A percentile compares a stretch with the other conserved stretches of the same genome.
These are phyloP conservation scores for Fragum sueziense DNA, from an alignment of 2,888 invertebrate genomes.

Conservation along the genomic window DNA sequence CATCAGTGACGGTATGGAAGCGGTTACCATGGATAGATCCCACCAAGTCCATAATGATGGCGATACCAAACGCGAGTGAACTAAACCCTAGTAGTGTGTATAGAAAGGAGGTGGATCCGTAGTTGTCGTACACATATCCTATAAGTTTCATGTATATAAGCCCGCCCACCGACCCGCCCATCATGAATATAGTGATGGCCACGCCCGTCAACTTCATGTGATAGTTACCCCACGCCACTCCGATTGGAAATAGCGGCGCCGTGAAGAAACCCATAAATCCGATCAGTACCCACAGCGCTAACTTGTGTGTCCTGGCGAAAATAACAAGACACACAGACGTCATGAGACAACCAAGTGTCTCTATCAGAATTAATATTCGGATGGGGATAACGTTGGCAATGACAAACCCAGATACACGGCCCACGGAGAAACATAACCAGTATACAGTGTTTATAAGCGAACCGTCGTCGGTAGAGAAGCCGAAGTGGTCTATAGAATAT, in stretches of 20 bases:
- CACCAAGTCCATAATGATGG: slow-evolving; percentile 52
- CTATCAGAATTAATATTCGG: slow-evolving; percentile 58
- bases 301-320: slow-evolving; percentile 46
- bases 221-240: slow-evolving; percentile 68
- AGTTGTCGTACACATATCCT: slow-evolving; percentile 66
- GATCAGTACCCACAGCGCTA: slow-evolving; percentile 66
- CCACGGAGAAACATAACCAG: slow-evolving; percentile 68
- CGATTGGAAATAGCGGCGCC: slow-evolving; percentile 67
- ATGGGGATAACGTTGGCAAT: slow-evolving; percentile 62
- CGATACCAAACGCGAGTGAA: slow-evolving; percentile 40
- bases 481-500: slow-evolving; percentile 64
- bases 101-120: slow-evolving; percentile 61
- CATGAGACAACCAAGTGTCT: slow-evolving; percentile 54
- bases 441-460: slow-evolving; percentile 67
- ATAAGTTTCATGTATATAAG: slow-evolving; percentile 65
- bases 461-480: slow-evolving; percentile 61
- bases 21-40: slow-evolving; percentile 51
- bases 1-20: slow-evolving; percentile 4
- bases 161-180: slow-evolving; percentile 67
- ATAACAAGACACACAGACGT: slow-evolving; percentile 55
- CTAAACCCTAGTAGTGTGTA: slow-evolving; percentile 65
- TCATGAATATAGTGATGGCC: slow-evolving; percentile 62
- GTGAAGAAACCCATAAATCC: slow-evolving; percentile 64
- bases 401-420: slow-evolving; percentile 63
- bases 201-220: slow-evolving; percentile 68